Evolutionary conservation across 23 tunicate genomes (phyloP).

Genomic region (Aplidium turbinatum): DNA sequence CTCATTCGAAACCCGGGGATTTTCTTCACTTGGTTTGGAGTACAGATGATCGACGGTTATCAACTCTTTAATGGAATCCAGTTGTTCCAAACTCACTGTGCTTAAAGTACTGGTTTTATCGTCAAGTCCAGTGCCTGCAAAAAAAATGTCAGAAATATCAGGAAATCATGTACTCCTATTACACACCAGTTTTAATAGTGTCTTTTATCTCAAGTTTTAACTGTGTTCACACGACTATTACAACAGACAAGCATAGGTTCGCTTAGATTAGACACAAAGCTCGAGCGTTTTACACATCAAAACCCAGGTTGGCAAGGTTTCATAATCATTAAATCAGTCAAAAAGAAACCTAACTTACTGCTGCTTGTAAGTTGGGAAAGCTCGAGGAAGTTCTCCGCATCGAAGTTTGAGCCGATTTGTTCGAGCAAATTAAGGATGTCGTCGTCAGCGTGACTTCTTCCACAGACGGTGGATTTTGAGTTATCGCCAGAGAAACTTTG

Average conservation of each 20-base stretch:
- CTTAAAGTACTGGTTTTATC: slow-evolving; percentile 4
- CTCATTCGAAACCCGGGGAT: background rate
- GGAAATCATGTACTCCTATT: too few species aligned
- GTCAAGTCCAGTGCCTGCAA: slow-evolving; percentile 75
- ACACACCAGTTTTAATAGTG: too few species aligned
- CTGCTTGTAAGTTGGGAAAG: too few species aligned
- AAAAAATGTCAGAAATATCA: background rate
- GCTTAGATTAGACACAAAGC: background rate
- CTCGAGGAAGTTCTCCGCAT: slow-evolving; percentile 22
- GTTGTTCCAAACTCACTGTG: slow-evolving; percentile 35
- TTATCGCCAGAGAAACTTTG: slow-evolving; percentile 25
- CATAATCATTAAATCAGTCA: too few species aligned
- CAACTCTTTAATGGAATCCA: slow-evolving; percentile 50
- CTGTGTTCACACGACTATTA: too few species aligned
- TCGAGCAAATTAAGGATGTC: slow-evolving; percentile 79
- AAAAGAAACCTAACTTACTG: slow-evolving; percentile 1
- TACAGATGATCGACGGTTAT: slow-evolving; percentile 70
- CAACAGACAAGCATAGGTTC: too few species aligned
- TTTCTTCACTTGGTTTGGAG: slow-evolving; percentile 48
- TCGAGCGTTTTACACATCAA: too few species aligned
- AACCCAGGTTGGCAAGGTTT: too few species aligned
- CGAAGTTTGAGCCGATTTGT: slow-evolving; percentile 45
- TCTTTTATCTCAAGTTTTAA: too few species aligned
- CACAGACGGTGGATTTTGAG: slow-evolving; percentile 14
- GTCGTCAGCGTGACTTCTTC: slow-evolving; percentile 22